A percentile compares a stretch with the other conserved stretches of the same genome.
phyloP scores from a whole-genome alignment of 1,140 invertebrate species.

The Frieseomelitta varia region DNA sequence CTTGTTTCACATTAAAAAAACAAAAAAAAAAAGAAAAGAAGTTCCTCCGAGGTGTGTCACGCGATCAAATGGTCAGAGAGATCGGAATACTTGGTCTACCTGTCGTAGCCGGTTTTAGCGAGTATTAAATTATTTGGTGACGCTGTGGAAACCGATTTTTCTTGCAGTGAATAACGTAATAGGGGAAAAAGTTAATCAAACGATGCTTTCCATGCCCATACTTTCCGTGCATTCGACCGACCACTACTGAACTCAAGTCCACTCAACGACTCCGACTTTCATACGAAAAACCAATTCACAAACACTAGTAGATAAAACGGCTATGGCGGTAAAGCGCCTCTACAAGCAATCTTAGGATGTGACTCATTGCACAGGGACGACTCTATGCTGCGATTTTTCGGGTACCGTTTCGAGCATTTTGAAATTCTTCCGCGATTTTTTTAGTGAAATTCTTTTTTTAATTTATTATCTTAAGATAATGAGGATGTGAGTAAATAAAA shows the following conservation, averaged over 20 bases:
- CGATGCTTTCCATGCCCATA: slow-evolving; percentile 6
- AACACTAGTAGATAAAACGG: slow-evolving; percentile 36
- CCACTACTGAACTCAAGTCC: slow-evolving; percentile 17
- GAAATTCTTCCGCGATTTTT: too few relatives aligned
- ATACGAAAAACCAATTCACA: slow-evolving; percentile 55
- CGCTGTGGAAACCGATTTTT: slow-evolving; percentile 6
- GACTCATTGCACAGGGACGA: slow-evolving; percentile 63
- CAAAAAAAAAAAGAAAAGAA: not conserved
- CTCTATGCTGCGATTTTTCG: not conserved
- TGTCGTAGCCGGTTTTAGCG: slow-evolving; percentile 43
- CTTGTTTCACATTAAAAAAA: not conserved
- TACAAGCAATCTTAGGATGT: slow-evolving; percentile 56
- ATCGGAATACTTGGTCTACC: slow-evolving; percentile 37
- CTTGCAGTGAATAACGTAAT: not conserved
- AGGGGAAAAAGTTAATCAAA: not conserved
- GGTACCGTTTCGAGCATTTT: not conserved
- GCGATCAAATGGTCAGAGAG: slow-evolving; percentile 12
- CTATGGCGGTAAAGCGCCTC: slow-evolving; percentile 51
- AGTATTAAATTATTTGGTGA: slow-evolving; percentile 31
- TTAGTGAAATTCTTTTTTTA: not conserved
- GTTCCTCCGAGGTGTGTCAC: slow-evolving; percentile 41
- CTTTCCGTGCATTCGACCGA: slow-evolving; percentile 36
- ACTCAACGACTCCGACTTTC: slow-evolving; percentile 37
- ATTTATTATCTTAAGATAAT: not conserved
- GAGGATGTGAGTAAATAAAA: not conserved